phyloP scores from a whole-genome alignment of 64 coral and sea anemone genomes.

The Anthopleura sola region DNA sequence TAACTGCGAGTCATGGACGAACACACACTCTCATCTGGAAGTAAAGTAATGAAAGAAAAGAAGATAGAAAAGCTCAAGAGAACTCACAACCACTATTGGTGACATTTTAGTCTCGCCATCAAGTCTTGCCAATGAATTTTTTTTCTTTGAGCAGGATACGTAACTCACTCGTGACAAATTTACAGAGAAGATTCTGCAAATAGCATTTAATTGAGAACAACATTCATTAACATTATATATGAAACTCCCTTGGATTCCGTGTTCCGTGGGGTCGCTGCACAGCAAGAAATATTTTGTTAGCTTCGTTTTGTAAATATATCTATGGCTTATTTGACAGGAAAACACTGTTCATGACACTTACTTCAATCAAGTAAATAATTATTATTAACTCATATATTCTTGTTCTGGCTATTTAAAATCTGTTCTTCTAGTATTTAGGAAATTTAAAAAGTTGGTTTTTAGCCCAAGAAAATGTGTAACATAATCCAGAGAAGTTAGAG shows the following conservation, averaged over 20 bases:
- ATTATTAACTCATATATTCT: not conserved
- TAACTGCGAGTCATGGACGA: not conserved
- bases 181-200: not conserved
- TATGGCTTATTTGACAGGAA: not conserved
- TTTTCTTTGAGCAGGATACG: not conserved
- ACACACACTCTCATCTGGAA: conserved; percentile 86
- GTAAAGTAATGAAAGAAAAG: not conserved
- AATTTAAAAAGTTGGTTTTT: not conserved
- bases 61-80: too few species aligned
- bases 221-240: not conserved
- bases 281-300: not conserved
- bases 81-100: not conserved
- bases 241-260: not conserved
- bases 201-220: not conserved
- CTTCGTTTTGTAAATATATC: not conserved
- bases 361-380: not conserved
- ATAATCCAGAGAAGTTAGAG: not conserved
- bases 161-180: not conserved
- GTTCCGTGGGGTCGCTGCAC: not conserved
- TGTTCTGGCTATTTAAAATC: not conserved
- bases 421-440: not conserved
- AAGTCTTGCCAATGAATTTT: not conserved
- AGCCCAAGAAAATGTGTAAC: not conserved
- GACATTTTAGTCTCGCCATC: not conserved
- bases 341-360: not conserved